These are phyloP conservation scores for Lontra canadensis DNA, from an alignment of 2,113 vertebrate genomes.

Conservation along the genomic window DNA sequence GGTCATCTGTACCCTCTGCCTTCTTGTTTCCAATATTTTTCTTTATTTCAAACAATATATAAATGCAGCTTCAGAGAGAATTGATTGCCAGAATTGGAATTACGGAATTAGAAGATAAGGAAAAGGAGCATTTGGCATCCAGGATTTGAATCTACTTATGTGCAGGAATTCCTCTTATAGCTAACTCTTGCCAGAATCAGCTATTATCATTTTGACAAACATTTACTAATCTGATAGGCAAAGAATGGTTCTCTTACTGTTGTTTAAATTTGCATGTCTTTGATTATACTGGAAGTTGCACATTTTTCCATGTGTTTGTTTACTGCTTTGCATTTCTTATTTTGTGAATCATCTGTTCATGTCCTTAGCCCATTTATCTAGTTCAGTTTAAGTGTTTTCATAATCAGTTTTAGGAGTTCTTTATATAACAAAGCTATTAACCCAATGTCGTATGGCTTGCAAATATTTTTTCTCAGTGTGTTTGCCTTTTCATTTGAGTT, in stretches of 20 bases:
- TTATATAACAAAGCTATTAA: conserved; percentile 17
- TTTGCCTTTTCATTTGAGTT: background rate
- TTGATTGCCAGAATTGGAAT: background rate
- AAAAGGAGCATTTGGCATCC: background rate
- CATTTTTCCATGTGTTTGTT: conserved; percentile 57
- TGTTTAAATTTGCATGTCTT: conserved; percentile 47
- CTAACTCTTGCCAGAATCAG: background rate
- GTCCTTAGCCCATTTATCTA: conserved; percentile 53
- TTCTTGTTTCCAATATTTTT: background rate
- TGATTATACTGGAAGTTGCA: conserved; percentile 41
- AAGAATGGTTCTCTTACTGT: conserved; percentile 28
- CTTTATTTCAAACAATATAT: background rate
- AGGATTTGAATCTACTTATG: background rate
- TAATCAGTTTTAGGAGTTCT: background rate
- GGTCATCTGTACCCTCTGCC: background rate
- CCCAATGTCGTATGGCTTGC: background rate
- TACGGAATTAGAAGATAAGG: background rate
- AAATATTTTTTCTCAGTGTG: background rate
- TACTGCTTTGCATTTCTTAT: conserved; percentile 47
- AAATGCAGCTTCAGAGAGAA: background rate
- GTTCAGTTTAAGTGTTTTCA: conserved; percentile 44
- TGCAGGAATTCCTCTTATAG: background rate
- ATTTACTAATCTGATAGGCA: conserved; percentile 32
- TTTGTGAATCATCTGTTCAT: conserved; percentile 61
- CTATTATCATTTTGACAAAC: background rate